Evolutionary conservation across 2,888 invertebrate genomes (phyloP).

Genomic region (Drosophila barbarae): DNA sequence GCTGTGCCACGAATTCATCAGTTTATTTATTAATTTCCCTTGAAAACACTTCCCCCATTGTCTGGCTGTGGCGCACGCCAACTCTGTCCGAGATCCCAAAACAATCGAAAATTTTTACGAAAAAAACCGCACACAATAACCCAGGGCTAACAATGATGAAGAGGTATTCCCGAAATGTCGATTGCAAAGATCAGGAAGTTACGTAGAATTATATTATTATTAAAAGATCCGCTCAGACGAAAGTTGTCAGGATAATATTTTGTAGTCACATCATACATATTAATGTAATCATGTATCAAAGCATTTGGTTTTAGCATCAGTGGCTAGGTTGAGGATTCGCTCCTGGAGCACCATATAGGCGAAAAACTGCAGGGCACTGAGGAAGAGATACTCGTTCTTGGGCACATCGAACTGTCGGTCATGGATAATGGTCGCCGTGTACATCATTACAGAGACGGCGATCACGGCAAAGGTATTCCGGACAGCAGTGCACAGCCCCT

Average conservation of each 20-base stretch:
- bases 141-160: background rate
- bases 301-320: no score
- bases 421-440: conserved; percentile 63
- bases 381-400: conserved; percentile 54
- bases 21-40: conserved; percentile 36
- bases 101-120: conserved; percentile 16
- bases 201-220: background rate
- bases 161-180: background rate
- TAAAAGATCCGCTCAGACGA: background rate
- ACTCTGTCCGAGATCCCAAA: background rate
- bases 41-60: conserved; percentile 32
- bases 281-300: no score
- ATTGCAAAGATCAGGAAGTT: background rate
- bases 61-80: conserved; percentile 39
- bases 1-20: conserved; percentile 9
- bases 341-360: conserved; percentile 59
- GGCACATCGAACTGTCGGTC: conserved; percentile 62
- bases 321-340: conserved; percentile 43
- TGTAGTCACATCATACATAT: no score
- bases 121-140: conserved; percentile 1
- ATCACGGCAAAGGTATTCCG: conserved; percentile 56
- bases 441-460: conserved; percentile 55
- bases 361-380: conserved; percentile 56
- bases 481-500: conserved; percentile 12
- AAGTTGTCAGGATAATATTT: background rate